These are phyloP conservation scores for Drosophila paucipuncta DNA, from an alignment of 2,888 invertebrate species.

Conservation along the genomic window DNA sequence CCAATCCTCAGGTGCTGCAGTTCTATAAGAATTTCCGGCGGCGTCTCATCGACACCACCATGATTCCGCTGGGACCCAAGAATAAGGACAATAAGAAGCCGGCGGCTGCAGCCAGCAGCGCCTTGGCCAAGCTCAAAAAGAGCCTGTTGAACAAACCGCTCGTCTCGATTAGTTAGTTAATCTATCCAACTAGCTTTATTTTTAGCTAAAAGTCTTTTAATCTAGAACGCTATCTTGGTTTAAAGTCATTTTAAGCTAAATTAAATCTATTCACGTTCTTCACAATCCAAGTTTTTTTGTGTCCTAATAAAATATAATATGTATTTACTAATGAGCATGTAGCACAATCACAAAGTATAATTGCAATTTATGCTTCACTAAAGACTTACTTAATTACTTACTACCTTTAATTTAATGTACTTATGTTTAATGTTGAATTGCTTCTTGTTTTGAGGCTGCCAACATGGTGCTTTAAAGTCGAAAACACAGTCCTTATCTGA, in stretches of 20 bases:
- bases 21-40: constrained; percentile 91
- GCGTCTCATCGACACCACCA: constrained; percentile 88
- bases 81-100: constrained; percentile 76
- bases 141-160: constrained; percentile 85
- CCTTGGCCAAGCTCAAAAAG: constrained; percentile 83
- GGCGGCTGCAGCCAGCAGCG: constrained; percentile 53
- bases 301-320: neutral
- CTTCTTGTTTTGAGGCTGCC: constrained; percentile 13
- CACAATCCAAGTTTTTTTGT: neutral
- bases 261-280: neutral
- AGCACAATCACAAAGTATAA: neutral
- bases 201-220: neutral
- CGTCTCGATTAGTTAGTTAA: constrained; percentile 76
- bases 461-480: neutral
- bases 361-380: neutral
- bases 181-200: neutral
- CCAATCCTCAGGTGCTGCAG: constrained; percentile 92
- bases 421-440: neutral
- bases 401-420: neutral
- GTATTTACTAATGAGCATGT: neutral
- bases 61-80: constrained; percentile 88
- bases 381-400: neutral
- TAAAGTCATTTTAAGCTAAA: neutral
- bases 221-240: neutral
- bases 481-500: neutral